Evolutionary conservation across 2,888 invertebrate species (phyloP), one percentile per base, ranked within the genome.

Genomic region (Eupithecia vulgata): DNA sequence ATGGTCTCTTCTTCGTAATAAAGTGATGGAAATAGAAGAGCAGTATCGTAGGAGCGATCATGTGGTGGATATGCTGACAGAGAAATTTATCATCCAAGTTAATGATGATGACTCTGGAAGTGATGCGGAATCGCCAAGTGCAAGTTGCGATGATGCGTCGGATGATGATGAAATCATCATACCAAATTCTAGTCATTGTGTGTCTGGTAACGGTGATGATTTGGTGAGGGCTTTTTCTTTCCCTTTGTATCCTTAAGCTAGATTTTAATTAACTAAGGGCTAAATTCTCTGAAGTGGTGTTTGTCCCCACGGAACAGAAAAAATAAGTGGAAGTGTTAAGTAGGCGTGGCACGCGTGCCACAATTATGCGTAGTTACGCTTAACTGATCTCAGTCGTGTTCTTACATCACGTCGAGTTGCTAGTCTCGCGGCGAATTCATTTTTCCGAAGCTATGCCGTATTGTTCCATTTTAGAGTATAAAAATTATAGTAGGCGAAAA

Each of bases 1-100:
- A 25, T 74, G 73, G 73, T n/a, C 3, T 13, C 13, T 21, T 5
- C 13, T 73, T 40, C 67, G 64, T 21, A 40, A 48, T 7, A 70
- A 73, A 45, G 45, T 66, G 13, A 68, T 45, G 48, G 52, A 42
- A 35, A 68, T 71, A 8, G 70, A 74, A 37, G 70, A 65, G 15
- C 34, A 69, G 7, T 69, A 69, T 17, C n/a, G 35, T 8, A 68
- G 40, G 34, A 68, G 61, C 8, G 68, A 68, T 17, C 34, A 34
- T 34, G 34, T 61, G 17, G 61, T 61, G 34, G 61, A 61, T 61
- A 61, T 34, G 34, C 34, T 61, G 61, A 61, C 61, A 3, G 61
- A 61, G 61, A 61, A 61, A 34, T 61, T 34, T 8, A 34, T 61
- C 4, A 4, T 61, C 4, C 61, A 61, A 61, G 61, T 61, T 0